A percentile compares a stretch with the other conserved stretches of the same genome.
phyloP scores from a whole-genome alignment of 2,797 vertebrate genomes.

The Muscicapa striata region DNA sequence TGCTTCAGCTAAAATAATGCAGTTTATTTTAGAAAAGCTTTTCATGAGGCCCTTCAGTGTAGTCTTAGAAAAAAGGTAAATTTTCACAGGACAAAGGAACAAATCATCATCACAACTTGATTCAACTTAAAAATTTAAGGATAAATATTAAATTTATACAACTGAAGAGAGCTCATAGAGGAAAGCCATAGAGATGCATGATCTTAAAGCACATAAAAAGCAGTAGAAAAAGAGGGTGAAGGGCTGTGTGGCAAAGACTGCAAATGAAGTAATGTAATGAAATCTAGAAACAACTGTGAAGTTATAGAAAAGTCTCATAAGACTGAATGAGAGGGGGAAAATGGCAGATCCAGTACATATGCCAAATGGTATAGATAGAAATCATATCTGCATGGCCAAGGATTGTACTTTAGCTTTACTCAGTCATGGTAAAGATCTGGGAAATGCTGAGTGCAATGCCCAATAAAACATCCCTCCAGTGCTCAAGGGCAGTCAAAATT shows the following conservation, averaged over 20 bases:
- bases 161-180: background rate
- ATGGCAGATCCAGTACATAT: background rate
- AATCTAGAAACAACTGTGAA: background rate
- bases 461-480: background rate
- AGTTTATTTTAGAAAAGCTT: background rate
- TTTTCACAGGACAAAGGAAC: background rate
- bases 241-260: background rate
- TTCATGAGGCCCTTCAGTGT: background rate
- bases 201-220: background rate
- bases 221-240: background rate
- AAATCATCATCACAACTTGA: background rate
- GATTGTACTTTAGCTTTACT: background rate
- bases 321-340: background rate
- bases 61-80: background rate
- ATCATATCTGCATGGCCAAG: background rate
- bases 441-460: background rate
- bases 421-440: background rate
- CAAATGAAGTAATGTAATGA: background rate
- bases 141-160: background rate
- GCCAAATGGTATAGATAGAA: background rate
- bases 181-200: background rate
- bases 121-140: background rate
- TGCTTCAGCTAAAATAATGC: background rate
- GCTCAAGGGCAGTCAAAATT: conserved; percentile 20
- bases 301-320: background rate